Evolutionary conservation across 1,140 invertebrate genomes (phyloP).

Genomic region (Zaprionus kolodkinae): DNA sequence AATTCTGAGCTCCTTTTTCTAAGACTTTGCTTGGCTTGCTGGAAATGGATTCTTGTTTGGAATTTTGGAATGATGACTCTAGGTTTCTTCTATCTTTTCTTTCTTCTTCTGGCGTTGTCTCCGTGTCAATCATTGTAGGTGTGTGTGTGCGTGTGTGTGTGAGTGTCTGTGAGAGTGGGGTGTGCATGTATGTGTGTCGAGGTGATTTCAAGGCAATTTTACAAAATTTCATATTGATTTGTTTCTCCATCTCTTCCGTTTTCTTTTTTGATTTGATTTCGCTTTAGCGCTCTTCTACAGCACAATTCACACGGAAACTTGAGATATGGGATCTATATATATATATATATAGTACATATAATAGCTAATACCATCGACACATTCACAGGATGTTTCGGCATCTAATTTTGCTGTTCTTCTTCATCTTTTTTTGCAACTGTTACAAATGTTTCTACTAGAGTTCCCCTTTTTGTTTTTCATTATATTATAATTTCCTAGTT

Average conservation of each 20-base stretch:
- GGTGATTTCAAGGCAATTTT: constrained; percentile 54
- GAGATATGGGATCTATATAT: constrained; percentile 34
- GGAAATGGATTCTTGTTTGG: constrained; percentile 32
- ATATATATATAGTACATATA: constrained; percentile 22
- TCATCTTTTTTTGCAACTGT: constrained; percentile 26
- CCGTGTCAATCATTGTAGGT: constrained; percentile 12
- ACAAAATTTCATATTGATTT: constrained; percentile 54
- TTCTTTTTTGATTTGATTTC: constrained; percentile 34
- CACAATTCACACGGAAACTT: constrained; percentile 50
- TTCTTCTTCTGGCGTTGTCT: constrained; percentile 45
- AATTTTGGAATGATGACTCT: constrained; percentile 72
- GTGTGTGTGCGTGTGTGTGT: not conserved
- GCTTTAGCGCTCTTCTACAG: constrained; percentile 50
- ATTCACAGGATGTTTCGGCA: constrained; percentile 26
- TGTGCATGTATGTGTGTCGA: constrained; percentile 11
- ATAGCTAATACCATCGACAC: constrained; percentile 25
- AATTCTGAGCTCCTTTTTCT: constrained; percentile 16
- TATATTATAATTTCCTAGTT: constrained; percentile 81
- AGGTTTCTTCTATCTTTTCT: constrained; percentile 28
- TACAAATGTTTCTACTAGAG: constrained; percentile 4
- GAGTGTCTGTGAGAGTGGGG: too few species aligned
- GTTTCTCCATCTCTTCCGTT: constrained; percentile 33
- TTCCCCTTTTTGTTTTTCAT: constrained; percentile 53
- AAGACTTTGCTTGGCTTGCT: constrained; percentile 43
- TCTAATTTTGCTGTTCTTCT: constrained; percentile 29